Conservation (phyloP, 2,113 vertebrate genomes). For the Empidonax traillii region DNA sequence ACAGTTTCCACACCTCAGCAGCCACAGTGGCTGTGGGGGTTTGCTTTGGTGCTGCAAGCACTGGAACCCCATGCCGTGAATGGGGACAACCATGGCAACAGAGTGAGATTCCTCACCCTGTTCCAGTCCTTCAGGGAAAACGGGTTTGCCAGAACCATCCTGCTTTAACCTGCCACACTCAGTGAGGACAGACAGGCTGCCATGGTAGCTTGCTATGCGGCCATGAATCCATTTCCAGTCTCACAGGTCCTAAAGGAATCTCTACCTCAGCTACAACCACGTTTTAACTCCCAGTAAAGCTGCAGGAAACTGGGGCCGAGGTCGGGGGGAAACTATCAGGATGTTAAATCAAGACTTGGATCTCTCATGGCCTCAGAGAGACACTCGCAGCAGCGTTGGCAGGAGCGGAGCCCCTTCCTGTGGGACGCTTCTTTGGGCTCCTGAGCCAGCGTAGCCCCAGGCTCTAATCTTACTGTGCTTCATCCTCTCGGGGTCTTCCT, state of each 20-base stretch:
- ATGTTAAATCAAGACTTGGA: neutral
- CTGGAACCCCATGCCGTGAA: neutral
- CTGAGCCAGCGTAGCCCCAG: neutral
- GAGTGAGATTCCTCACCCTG: neutral
- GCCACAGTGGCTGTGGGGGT: neutral
- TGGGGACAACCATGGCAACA: neutral
- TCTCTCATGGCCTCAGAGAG: neutral
- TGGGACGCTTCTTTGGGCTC: neutral
- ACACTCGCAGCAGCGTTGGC: fast-evolving
- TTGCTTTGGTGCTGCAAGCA: neutral
- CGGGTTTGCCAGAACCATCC: neutral
- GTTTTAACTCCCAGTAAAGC: neutral
- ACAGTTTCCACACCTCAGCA: neutral
- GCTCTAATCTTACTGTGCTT: slow-evolving; percentile 92
- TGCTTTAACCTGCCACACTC: neutral
- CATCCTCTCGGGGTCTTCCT: slow-evolving; percentile 91
- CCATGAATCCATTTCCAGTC: neutral
- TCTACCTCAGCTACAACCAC: neutral
- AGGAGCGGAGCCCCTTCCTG: neutral
- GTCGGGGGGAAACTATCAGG: neutral
- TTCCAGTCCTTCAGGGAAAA: neutral
- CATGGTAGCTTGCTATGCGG: neutral
- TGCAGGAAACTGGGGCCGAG: neutral
- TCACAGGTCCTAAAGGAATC: neutral
- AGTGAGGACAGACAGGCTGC: neutral